phyloP scores from a whole-genome alignment of 2,888 invertebrate species.

The Coelinius sp. region DNA sequence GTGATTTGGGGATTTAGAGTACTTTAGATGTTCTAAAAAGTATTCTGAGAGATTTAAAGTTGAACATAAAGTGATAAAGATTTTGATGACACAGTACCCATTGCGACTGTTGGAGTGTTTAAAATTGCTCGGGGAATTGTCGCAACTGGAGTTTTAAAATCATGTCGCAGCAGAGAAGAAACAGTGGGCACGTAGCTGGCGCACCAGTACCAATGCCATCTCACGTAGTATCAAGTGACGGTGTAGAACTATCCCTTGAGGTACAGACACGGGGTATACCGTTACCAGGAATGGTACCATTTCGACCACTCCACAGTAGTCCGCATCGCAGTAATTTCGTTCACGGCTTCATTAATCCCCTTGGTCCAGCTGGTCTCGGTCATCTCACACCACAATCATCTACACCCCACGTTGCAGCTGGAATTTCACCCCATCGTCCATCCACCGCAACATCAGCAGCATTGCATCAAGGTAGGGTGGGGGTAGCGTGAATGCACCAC shows the following conservation, averaged over 20 bases:
- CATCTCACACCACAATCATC: slow-evolving; percentile 46
- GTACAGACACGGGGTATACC: slow-evolving; percentile 64
- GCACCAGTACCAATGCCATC: slow-evolving; percentile 49
- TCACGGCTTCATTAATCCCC: slow-evolving; percentile 67
- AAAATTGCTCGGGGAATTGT: background rate
- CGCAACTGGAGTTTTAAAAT: background rate
- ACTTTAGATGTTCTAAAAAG: background rate
- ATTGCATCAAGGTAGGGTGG: slow-evolving; percentile 60
- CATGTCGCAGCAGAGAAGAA: slow-evolving; percentile 57
- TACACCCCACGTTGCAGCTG: slow-evolving; percentile 51
- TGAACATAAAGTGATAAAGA: background rate
- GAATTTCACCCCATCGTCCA: slow-evolving; percentile 57
- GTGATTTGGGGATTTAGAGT: background rate
- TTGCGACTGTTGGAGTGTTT: background rate
- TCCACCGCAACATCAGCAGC: slow-evolving; percentile 44
- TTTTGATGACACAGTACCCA: background rate
- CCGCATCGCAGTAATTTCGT: slow-evolving; percentile 60
- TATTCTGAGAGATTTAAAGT: background rate
- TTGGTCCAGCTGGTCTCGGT: slow-evolving; percentile 61
- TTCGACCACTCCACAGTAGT: slow-evolving; percentile 56
- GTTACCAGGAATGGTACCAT: slow-evolving; percentile 65
- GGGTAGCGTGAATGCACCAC: slow-evolving; percentile 24
- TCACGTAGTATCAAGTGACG: slow-evolving; percentile 37
- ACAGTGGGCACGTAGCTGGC: slow-evolving; percentile 55
- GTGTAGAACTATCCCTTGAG: slow-evolving; percentile 55